phyloP scores from a whole-genome alignment of 2,797 vertebrate genomes.

The Chloroceryle amazona region DNA sequence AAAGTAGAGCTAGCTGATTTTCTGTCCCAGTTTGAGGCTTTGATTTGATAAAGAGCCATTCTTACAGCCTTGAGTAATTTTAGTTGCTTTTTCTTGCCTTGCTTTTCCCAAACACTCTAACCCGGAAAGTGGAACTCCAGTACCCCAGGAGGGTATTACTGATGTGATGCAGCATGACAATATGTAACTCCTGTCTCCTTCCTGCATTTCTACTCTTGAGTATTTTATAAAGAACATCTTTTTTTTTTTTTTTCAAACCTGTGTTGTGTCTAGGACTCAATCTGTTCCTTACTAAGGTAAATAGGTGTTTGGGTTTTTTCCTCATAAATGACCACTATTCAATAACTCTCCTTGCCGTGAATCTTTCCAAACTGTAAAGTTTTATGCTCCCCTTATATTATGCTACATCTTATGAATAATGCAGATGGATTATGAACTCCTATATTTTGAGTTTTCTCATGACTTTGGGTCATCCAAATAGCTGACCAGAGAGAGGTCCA shows the following conservation, averaged over 20 bases:
- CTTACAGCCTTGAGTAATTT: neutral
- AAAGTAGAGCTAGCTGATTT: neutral
- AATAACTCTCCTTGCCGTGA: neutral
- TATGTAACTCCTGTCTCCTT: neutral
- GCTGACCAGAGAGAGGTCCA: neutral
- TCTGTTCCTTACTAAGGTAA: neutral
- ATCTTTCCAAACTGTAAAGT: neutral
- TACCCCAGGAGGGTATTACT: conserved; percentile 50
- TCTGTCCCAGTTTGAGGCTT: neutral
- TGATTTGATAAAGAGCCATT: conserved; percentile 4
- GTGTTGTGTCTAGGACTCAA: neutral
- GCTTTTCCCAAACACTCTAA: neutral
- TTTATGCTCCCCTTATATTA: neutral
- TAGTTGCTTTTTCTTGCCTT: conserved; percentile 4
- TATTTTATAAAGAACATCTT: neutral
- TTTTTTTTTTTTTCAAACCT: neutral
- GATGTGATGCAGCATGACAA: conserved; percentile 49
- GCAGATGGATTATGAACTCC: neutral
- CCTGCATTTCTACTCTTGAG: neutral
- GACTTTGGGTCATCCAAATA: neutral
- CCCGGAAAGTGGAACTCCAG: conserved; percentile 50
- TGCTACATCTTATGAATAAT: neutral
- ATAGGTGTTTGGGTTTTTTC: neutral
- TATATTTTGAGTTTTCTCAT: neutral
- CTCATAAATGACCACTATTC: neutral